Evolutionary conservation across 2,888 invertebrate species (phyloP).

Genomic region (Synergus itoensis): DNA sequence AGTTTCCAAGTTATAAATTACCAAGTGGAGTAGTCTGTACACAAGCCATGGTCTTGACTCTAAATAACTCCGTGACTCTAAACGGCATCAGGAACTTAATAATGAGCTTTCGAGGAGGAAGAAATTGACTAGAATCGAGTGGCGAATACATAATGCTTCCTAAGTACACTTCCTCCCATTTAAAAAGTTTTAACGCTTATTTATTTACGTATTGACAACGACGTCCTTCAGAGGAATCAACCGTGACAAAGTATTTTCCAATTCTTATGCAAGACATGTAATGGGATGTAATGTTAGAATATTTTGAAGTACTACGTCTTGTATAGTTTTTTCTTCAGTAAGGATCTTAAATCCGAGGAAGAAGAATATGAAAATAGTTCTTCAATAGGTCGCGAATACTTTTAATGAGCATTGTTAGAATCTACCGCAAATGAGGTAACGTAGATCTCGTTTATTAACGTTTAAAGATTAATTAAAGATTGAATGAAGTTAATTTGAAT

Average conservation of each 20-base stretch:
- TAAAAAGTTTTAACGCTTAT: conserved; percentile 26
- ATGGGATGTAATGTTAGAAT: background rate
- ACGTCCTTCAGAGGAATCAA: background rate
- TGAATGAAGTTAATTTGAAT: no score
- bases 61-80: conserved; percentile 34
- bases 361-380: no score
- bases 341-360: no score
- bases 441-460: no score
- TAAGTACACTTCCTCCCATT: conserved; percentile 29
- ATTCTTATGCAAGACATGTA: background rate
- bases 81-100: conserved; percentile 36
- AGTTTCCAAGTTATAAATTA: conserved; percentile 26
- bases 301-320: no score
- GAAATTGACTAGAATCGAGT: conserved; percentile 40
- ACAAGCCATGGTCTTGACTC: conserved; percentile 26
- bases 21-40: conserved; percentile 17
- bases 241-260: background rate
- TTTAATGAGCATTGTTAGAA: no score
- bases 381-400: no score
- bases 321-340: no score
- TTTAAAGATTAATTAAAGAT: no score
- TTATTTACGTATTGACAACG: conserved; percentile 6
- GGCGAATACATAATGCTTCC: conserved; percentile 38
- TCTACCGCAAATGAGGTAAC: no score
- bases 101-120: conserved; percentile 37